Percentiles rank a stretch among this genome's conserved stretches.
Evolutionary conservation across 2,797 vertebrate species (phyloP).

Genomic region (Caiman crocodilus): DNA sequence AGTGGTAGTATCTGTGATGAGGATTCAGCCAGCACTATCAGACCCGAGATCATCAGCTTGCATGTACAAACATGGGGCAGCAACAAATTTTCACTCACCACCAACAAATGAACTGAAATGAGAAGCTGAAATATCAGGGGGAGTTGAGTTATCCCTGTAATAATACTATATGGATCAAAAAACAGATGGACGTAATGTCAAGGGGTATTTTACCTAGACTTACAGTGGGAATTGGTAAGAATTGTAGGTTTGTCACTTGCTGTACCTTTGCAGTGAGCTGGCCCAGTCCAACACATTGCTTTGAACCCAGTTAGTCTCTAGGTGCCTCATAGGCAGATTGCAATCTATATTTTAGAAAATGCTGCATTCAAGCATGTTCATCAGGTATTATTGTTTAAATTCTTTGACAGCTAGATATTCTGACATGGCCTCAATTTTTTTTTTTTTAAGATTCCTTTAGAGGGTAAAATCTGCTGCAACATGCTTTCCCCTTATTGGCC

Average conservation of each 20-base stretch:
- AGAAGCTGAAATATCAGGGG: not conserved
- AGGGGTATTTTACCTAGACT: not conserved
- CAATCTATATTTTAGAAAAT: constrained; percentile 37
- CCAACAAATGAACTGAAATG: not conserved
- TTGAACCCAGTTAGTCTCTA: not conserved
- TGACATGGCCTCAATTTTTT: not conserved
- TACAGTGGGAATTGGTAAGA: not conserved
- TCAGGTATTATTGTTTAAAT: constrained; percentile 59
- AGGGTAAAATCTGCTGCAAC: constrained; percentile 58
- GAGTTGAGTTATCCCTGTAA: not conserved
- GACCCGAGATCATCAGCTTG: not conserved
- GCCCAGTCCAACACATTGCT: not conserved
- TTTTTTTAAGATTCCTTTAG: constrained; percentile 32
- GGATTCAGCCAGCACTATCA: not conserved
- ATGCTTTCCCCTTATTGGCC: constrained; percentile 66
- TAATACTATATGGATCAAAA: accelerated
- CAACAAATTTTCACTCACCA: not conserved
- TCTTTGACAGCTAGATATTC: constrained; percentile 68
- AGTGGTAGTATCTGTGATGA: not conserved
- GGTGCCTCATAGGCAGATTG: not conserved
- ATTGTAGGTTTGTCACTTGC: not conserved
- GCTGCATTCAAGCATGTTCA: not conserved
- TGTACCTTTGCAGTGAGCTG: not conserved
- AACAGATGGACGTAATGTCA: not conserved
- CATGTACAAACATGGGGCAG: accelerated